Conservation (phyloP, 2,888 invertebrate species). For the Cremastinae sp. region DNA sequence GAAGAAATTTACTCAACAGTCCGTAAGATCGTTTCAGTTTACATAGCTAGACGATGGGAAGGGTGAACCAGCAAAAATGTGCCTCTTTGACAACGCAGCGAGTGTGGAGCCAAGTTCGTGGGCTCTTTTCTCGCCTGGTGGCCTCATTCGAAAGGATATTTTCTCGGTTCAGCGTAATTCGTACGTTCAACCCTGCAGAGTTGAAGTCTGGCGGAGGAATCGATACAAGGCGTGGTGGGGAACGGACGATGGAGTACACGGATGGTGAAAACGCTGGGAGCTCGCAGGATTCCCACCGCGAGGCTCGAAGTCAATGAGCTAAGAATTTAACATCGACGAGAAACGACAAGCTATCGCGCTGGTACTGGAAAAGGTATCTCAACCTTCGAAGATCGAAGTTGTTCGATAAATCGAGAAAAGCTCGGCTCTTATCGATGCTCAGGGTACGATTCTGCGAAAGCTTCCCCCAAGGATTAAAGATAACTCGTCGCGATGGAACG, state of each 20-base stretch:
- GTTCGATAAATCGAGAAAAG: not conserved
- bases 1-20: not conserved
- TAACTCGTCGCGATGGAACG: conserved; percentile 1
- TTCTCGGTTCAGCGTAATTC: conserved; percentile 31
- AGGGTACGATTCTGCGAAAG: not conserved
- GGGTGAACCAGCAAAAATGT: conserved; percentile 20
- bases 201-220: conserved; percentile 29
- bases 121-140: conserved; percentile 8
- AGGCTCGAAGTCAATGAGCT: conserved; percentile 27
- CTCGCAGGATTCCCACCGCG: conserved; percentile 16
- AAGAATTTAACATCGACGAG: conserved; percentile 10
- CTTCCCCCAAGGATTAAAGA: conserved; percentile 13
- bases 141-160: conserved; percentile 33
- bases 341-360: conserved; percentile 3
- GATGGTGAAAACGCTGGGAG: conserved; percentile 32
- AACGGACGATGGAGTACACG: conserved; percentile 40
- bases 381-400: not conserved
- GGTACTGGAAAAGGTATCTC: not conserved
- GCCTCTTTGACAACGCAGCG: conserved; percentile 33
- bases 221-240: conserved; percentile 46
- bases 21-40: not conserved
- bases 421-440: not conserved
- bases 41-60: not conserved
- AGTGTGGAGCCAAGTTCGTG: not conserved
- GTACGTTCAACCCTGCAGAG: conserved; percentile 34